Conservation (phyloP, 2,797 vertebrate genomes). For the Eulemur mongoz region DNA sequence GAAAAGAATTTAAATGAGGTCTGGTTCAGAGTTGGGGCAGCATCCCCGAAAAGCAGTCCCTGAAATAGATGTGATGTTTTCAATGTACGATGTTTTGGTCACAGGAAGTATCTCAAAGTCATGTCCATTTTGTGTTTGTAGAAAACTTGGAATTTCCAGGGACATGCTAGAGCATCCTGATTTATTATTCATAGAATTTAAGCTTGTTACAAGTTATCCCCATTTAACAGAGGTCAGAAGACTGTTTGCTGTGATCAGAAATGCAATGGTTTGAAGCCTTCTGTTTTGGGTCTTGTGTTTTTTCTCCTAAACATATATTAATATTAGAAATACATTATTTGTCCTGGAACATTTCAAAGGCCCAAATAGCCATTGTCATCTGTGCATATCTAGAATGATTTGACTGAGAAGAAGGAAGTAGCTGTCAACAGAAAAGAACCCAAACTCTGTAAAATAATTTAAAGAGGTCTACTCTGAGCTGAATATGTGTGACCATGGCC, state of each 20-base stretch:
- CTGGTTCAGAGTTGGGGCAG: neutral
- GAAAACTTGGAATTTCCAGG: neutral
- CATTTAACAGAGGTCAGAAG: neutral
- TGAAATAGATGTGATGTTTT: neutral
- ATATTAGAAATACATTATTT: neutral
- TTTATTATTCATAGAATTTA: conserved; percentile 36
- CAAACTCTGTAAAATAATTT: neutral
- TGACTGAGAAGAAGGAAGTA: neutral
- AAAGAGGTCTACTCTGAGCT: neutral
- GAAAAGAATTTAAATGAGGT: neutral
- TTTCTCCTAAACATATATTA: neutral
- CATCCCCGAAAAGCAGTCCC: neutral
- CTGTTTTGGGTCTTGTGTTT: neutral
- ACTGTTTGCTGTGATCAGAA: neutral
- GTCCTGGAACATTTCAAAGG: neutral
- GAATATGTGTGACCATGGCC: neutral
- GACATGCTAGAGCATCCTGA: neutral
- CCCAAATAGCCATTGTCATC: too few species aligned
- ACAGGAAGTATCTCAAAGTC: neutral
- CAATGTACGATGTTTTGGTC: neutral
- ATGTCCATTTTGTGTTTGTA: neutral
- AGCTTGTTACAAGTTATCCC: neutral
- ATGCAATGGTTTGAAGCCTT: neutral
- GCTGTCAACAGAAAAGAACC: neutral
- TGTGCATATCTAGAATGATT: neutral